Evolutionary conservation across 2,113 vertebrate species (phyloP).

Genomic region (Stigmatopora argus): DNA sequence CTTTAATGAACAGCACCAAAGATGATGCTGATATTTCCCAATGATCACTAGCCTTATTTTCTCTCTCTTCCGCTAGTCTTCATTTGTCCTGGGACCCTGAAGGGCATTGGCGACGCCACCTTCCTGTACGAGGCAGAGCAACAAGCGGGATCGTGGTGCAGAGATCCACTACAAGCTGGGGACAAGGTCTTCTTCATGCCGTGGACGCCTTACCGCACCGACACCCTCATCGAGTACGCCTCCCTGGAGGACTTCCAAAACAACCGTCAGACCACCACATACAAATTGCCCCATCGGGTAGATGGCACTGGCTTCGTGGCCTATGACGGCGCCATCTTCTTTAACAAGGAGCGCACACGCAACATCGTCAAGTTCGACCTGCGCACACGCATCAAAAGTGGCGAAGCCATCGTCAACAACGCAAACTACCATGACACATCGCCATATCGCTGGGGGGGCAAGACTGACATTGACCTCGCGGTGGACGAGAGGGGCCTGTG

Average conservation of each 20-base stretch:
- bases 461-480: constrained; percentile 94
- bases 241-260: constrained; percentile 92
- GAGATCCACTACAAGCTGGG: constrained; percentile 94
- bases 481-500: constrained; percentile 94
- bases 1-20: constrained; percentile 34
- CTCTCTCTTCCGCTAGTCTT: constrained; percentile 84
- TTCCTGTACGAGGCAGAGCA: constrained; percentile 94
- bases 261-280: constrained; percentile 87
- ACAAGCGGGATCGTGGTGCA: constrained; percentile 97
- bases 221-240: constrained; percentile 90
- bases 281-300: constrained; percentile 94
- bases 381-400: constrained; percentile 96
- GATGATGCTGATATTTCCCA: constrained; percentile 25
- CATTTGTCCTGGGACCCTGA: constrained; percentile 97
- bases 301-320: constrained; percentile 97
- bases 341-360: constrained; percentile 95
- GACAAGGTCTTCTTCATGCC: constrained; percentile 99
- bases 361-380: constrained; percentile 98
- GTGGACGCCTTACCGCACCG: constrained; percentile 96
- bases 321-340: constrained; percentile 95
- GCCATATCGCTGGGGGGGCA: constrained; percentile 95
- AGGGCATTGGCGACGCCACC: constrained; percentile 87
- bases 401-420: constrained; percentile 96
- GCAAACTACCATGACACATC: constrained; percentile 99
- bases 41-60: constrained; percentile 26